These are phyloP conservation scores for Planiliza haematocheilus DNA, from an alignment of 2,113 vertebrate genomes.

Conservation along the genomic window DNA sequence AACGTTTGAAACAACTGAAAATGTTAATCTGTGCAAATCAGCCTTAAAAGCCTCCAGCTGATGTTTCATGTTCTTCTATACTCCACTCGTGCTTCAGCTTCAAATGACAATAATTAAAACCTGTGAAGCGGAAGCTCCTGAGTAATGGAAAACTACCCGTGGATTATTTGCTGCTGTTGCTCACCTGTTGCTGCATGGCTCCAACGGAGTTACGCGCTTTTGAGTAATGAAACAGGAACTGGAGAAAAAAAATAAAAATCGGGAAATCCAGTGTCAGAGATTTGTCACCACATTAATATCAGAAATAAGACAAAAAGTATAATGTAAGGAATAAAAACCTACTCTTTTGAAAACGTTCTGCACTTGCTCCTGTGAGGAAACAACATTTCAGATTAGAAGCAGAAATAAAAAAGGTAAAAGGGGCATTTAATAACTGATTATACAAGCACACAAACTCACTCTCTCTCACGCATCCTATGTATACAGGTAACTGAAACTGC, in stretches of 20 bases:
- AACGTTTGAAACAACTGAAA: no score
- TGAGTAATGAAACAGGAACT: conserved; percentile 86
- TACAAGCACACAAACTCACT: no score
- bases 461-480: no score
- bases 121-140: no score
- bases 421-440: no score
- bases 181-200: conserved; percentile 75
- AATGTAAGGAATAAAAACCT: conserved; percentile 15
- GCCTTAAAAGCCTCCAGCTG: not conserved
- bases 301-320: not conserved
- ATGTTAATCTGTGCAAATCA: no score
- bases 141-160: no score
- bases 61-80: not conserved
- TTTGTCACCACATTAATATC: not conserved
- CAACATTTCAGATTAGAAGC: conserved; percentile 12
- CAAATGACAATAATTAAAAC: no score
- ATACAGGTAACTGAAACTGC: no score
- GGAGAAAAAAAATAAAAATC: not conserved
- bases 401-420: not conserved
- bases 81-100: not conserved
- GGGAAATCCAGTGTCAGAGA: not conserved
- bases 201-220: conserved; percentile 81
- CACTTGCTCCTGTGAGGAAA: conserved; percentile 56
- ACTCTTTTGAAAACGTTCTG: conserved; percentile 79
- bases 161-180: not conserved